A percentile compares a stretch with the other conserved stretches of the same genome.
These are phyloP conservation scores for Busseola fusca DNA, from an alignment of 2,888 invertebrate genomes.

Conservation along the genomic window DNA sequence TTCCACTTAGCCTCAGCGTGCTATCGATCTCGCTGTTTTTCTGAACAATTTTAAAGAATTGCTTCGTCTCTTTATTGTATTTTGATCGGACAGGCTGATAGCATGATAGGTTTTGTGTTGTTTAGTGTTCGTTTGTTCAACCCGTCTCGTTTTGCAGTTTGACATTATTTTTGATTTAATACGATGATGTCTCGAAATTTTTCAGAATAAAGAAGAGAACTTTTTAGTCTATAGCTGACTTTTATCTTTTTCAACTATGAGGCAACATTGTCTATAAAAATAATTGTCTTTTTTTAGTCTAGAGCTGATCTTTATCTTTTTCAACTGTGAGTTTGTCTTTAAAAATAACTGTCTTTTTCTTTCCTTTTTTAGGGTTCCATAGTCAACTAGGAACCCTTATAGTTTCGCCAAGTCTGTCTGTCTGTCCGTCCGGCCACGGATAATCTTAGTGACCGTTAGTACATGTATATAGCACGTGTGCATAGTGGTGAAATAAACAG, in stretches of 20 bases:
- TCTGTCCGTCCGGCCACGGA: too few species aligned
- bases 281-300: neutral
- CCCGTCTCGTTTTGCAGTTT: slow-evolving; percentile 13
- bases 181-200: neutral
- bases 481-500: too few species aligned
- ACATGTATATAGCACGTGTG: too few species aligned
- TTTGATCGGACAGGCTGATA: slow-evolving; percentile 42
- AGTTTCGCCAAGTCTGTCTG: too few species aligned
- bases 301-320: too few species aligned
- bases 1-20: slow-evolving; percentile 48
- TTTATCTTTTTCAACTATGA: neutral
- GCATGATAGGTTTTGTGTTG: slow-evolving; percentile 31
- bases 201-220: neutral
- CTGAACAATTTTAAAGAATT: slow-evolving; percentile 43
- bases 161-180: slow-evolving; percentile 20
- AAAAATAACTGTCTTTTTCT: too few species aligned
- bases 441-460: too few species aligned
- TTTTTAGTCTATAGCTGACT: neutral
- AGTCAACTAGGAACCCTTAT: too few species aligned
- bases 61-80: slow-evolving; percentile 36
- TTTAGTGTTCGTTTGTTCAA: slow-evolving; percentile 26
- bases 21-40: slow-evolving; percentile 48
- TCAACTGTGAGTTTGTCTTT: too few species aligned
- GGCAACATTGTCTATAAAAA: too few species aligned
- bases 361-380: too few species aligned